phyloP scores from a whole-genome alignment of 2,888 invertebrate species.

The Cryptophagus acutangulus region DNA sequence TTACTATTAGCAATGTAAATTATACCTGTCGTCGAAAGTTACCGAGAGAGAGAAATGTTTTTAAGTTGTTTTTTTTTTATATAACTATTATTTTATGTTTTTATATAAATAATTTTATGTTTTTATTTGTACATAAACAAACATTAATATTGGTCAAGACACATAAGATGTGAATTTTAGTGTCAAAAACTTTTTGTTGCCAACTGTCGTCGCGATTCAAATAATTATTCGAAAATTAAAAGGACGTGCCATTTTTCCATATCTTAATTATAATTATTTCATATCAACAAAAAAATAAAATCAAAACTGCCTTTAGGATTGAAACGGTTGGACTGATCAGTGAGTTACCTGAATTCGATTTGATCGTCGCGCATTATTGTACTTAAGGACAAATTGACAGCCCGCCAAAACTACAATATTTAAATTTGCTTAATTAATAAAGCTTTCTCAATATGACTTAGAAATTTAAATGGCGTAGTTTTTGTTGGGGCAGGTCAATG shows the following conservation, averaged over 20 bases:
- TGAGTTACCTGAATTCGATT: constrained; percentile 24
- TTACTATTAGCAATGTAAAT: constrained; percentile 30
- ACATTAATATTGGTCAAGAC: constrained; percentile 2
- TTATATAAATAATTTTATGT: constrained; percentile 4
- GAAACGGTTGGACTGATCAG: constrained; percentile 28
- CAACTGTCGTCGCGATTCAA: neutral
- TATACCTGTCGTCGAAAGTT: constrained; percentile 21
- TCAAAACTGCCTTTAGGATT: constrained; percentile 22
- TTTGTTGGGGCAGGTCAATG: too few relatives aligned
- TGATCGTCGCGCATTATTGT: too few relatives aligned
- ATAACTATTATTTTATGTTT: constrained; percentile 6
- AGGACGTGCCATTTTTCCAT: constrained; percentile 23
- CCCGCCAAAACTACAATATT: too few relatives aligned
- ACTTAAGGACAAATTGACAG: too few relatives aligned
- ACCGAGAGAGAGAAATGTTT: neutral
- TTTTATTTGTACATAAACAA: constrained; percentile 6
- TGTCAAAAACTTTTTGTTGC: constrained; percentile 7
- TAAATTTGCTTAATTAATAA: too few relatives aligned
- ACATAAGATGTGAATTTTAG: constrained; percentile 9
- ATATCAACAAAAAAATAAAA: constrained; percentile 19
- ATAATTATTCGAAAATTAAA: too few relatives aligned
- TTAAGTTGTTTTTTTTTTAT: constrained; percentile 1
- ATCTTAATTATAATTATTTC: constrained; percentile 23
- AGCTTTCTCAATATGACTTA: too few relatives aligned
- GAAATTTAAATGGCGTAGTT: too few relatives aligned